phyloP scores from a whole-genome alignment of 2,113 vertebrate species.

The Daphoenositta chrysoptera region DNA sequence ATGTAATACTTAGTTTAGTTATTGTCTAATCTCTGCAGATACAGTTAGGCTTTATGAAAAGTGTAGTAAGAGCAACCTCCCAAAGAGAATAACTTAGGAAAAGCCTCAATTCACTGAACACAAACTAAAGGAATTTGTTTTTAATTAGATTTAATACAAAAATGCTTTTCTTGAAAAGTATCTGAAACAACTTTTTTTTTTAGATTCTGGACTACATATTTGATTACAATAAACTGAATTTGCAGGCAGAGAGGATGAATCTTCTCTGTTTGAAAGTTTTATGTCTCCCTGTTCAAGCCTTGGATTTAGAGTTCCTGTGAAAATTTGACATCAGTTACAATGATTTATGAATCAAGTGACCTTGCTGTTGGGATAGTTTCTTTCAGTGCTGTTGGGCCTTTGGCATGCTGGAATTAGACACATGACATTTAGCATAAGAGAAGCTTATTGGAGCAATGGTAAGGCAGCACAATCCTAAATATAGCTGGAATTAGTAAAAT shows the following conservation, averaged over 20 bases:
- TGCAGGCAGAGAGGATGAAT: not conserved
- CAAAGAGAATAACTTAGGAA: not conserved
- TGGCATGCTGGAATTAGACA: not conserved
- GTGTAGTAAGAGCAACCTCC: not conserved
- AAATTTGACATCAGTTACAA: not conserved
- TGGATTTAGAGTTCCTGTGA: not conserved
- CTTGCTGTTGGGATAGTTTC: constrained; percentile 7
- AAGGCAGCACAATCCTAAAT: not conserved
- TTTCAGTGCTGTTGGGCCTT: not conserved
- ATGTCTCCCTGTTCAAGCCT: not conserved
- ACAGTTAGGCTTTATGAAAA: not conserved
- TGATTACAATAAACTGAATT: not conserved
- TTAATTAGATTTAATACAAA: not conserved
- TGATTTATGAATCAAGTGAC: constrained; percentile 15
- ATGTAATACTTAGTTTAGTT: not conserved
- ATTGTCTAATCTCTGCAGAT: not conserved
- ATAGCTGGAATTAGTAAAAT: constrained; percentile 9
- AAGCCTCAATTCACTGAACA: not conserved
- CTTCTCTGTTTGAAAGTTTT: not conserved
- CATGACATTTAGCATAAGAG: not conserved
- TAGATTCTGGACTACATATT: not conserved
- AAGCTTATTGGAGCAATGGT: not conserved
- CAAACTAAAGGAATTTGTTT: not conserved
- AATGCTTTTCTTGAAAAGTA: not conserved
- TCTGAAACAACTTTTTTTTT: not conserved